Conservation (phyloP, 2,113 vertebrate genomes). For the Nicator chloris region DNA sequence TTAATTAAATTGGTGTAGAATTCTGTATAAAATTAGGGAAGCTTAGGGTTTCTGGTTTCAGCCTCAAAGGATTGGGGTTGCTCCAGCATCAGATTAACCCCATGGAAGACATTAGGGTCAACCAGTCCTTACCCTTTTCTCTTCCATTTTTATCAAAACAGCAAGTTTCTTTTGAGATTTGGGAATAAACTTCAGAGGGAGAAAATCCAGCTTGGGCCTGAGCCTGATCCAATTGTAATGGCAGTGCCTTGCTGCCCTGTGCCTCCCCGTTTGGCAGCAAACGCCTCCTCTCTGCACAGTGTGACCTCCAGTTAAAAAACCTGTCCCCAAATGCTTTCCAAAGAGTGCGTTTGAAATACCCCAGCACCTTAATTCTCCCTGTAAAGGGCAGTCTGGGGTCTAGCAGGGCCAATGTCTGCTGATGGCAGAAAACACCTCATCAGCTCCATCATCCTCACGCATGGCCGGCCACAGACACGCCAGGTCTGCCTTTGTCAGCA, state of each 20-base stretch:
- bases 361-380: neutral
- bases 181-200: neutral
- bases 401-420: neutral
- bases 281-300: neutral
- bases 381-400: neutral
- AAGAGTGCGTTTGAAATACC: neutral
- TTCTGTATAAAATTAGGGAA: neutral
- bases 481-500: neutral
- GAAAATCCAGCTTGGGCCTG: neutral
- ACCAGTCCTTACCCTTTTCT: neutral
- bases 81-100: neutral
- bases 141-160: neutral
- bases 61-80: neutral
- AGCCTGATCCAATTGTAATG: neutral
- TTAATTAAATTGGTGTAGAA: neutral
- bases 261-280: neutral
- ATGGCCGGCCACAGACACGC: neutral
- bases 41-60: neutral
- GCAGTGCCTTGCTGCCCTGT: neutral
- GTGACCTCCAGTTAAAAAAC: neutral
- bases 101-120: neutral
- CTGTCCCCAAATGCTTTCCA: neutral
- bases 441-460: neutral
- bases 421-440: neutral
- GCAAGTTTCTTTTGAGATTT: neutral